Conservation (phyloP, 2,888 invertebrate species). For the Bruchidius siliquastri region DNA sequence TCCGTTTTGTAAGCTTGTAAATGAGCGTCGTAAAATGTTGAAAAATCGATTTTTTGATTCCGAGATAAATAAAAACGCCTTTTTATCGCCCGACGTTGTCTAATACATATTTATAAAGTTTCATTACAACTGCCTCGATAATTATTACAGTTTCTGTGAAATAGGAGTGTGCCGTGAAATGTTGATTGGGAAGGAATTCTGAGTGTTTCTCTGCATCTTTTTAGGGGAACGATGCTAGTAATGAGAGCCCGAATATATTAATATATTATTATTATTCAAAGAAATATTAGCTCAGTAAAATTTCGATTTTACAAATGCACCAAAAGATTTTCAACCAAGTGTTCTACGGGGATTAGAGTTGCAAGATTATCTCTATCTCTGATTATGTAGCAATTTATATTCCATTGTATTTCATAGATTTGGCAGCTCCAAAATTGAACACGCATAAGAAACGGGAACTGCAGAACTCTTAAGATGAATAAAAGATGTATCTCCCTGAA, state of each 20-base stretch:
- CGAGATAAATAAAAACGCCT: background rate
- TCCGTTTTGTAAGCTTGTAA: background rate
- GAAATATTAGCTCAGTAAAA: too few species aligned
- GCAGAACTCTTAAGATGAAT: too few species aligned
- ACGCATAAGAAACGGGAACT: too few species aligned
- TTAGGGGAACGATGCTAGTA: background rate
- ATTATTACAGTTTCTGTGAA: background rate
- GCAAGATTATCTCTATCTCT: too few species aligned
- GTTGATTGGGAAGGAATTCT: background rate
- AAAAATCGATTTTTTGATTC: background rate
- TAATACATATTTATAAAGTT: background rate
- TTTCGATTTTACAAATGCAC: too few species aligned
- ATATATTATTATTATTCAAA: too few species aligned
- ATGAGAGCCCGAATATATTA: background rate
- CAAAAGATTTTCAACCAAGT: too few species aligned
- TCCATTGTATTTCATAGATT: too few species aligned
- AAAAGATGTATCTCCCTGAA: too few species aligned
- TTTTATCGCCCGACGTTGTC: background rate
- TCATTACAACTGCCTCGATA: background rate
- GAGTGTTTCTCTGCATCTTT: background rate
- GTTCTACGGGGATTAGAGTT: too few species aligned
- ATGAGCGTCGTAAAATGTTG: background rate
- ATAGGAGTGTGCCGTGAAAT: background rate
- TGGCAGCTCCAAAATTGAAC: too few species aligned
- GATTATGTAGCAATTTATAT: too few species aligned